A percentile compares a stretch with the other conserved stretches of the same genome.
Evolutionary conservation across 1,140 invertebrate genomes (phyloP).

Genomic region (Paracyclopina nana): DNA sequence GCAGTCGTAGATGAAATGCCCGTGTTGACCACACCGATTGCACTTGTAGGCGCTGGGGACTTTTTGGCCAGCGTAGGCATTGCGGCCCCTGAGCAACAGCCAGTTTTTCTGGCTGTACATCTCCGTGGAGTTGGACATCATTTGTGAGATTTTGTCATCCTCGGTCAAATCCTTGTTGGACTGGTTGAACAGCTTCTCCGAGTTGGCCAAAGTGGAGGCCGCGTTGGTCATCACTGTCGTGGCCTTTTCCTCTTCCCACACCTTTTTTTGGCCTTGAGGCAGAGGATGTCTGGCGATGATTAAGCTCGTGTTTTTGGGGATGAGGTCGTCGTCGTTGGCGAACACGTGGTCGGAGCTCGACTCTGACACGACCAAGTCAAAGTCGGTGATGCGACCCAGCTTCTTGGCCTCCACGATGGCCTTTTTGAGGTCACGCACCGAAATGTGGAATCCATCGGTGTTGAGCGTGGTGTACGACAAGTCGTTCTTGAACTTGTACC

Average conservation of each 20-base stretch:
- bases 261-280: constrained; percentile 28
- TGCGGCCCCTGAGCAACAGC: constrained; percentile 42
- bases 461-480: constrained; percentile 83
- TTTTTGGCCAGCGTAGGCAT: constrained; percentile 59
- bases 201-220: not conserved
- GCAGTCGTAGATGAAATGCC: constrained; percentile 90
- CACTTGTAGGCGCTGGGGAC: constrained; percentile 74
- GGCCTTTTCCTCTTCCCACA: constrained; percentile 33
- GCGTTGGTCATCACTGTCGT: not conserved
- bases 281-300: constrained; percentile 75
- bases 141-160: constrained; percentile 87
- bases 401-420: constrained; percentile 82
- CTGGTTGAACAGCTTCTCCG: constrained; percentile 42
- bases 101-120: constrained; percentile 92
- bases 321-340: constrained; percentile 61
- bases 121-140: constrained; percentile 84
- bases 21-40: constrained; percentile 69
- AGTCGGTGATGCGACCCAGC: constrained; percentile 75
- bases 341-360: constrained; percentile 93
- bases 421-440: constrained; percentile 76
- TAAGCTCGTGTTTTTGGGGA: constrained; percentile 90
- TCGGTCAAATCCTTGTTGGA: constrained; percentile 72
- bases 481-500: constrained; percentile 93
- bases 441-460: constrained; percentile 89
- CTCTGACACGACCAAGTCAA: constrained; percentile 87